A percentile compares a stretch with the other conserved stretches of the same genome.
phyloP scores from a whole-genome alignment of 2,797 vertebrate genomes.

The Gymnopithys bicolor region DNA sequence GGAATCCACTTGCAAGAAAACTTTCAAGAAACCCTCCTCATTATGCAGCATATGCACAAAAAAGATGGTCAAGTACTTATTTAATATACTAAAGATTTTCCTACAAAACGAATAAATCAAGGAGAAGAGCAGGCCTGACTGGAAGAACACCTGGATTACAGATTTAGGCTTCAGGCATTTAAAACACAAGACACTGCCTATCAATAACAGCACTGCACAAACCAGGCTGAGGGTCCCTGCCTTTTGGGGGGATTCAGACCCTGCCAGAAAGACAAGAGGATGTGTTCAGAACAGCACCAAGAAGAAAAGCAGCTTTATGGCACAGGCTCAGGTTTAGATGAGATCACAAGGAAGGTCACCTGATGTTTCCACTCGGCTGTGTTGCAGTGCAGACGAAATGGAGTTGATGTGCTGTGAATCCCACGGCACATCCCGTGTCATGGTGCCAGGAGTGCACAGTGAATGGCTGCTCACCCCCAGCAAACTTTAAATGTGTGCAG shows the following conservation, averaged over 20 bases:
- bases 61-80: not conserved
- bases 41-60: not conserved
- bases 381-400: not conserved
- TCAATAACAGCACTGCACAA: not conserved
- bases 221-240: not conserved
- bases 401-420: conserved; percentile 36
- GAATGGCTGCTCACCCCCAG: not conserved
- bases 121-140: not conserved
- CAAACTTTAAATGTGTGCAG: not conserved
- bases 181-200: not conserved
- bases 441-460: not conserved
- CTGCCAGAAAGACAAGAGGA: not conserved
- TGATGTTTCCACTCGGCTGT: conserved; percentile 15
- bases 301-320: not conserved
- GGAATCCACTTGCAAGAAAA: conserved; percentile 68
- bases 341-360: conserved; percentile 49
- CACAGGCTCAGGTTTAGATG: conserved; percentile 7
- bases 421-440: not conserved
- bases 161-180: not conserved
- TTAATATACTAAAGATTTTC: conserved; percentile 6
- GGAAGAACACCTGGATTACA: not conserved
- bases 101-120: not conserved
- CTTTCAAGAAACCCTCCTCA: conserved; percentile 30
- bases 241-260: not conserved
- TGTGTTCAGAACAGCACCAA: not conserved